phyloP scores from a whole-genome alignment of 2,797 vertebrate genomes.

The Aotus griseimembra region DNA sequence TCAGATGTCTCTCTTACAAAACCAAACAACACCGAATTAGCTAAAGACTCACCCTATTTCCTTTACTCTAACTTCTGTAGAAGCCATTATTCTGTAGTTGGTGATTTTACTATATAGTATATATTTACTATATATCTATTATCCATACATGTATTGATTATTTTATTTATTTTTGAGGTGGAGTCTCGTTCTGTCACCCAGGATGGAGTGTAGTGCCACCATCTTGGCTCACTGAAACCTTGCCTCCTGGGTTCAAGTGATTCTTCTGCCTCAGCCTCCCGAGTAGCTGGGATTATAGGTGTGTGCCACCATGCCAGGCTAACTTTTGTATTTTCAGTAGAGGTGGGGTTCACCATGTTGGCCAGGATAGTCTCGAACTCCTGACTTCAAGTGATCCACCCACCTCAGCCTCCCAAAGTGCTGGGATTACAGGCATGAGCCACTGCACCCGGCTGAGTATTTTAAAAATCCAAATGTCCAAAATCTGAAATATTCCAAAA shows the following conservation, averaged over 20 bases:
- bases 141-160: background rate
- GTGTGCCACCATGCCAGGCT: background rate
- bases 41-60: background rate
- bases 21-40: slow-evolving; percentile 24
- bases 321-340: background rate
- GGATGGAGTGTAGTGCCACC: background rate
- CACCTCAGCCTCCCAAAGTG: background rate
- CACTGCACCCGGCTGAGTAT: background rate
- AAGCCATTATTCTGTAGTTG: background rate
- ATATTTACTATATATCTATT: background rate
- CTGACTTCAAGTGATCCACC: background rate
- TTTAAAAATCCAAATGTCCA: background rate
- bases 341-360: background rate
- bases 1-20: slow-evolving; percentile 34
- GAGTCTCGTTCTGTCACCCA: background rate
- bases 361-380: background rate
- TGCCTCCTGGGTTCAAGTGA: background rate
- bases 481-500: background rate
- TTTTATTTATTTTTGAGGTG: background rate
- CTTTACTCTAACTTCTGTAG: background rate
- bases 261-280: background rate
- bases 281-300: background rate
- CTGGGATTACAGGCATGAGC: background rate
- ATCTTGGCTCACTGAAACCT: background rate
- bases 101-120: background rate